Conservation (phyloP, 1,140 invertebrate species). For the Trichonephila clavipes region DNA sequence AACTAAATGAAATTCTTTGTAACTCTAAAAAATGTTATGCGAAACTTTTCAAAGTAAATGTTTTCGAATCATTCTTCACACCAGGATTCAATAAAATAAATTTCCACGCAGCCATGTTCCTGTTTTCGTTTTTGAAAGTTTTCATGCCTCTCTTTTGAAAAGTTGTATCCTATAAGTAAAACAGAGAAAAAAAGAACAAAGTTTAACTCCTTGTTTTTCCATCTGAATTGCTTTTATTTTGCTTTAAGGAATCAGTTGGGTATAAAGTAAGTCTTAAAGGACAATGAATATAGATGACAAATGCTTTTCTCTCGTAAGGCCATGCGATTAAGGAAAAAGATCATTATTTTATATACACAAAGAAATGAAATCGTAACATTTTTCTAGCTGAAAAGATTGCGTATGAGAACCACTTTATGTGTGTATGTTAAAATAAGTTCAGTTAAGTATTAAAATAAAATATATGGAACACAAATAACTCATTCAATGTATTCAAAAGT, state of each 20-base stretch:
- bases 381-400: too few relatives aligned
- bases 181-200: background rate
- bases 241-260: background rate
- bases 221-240: background rate
- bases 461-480: too few relatives aligned
- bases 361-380: too few relatives aligned
- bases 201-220: background rate
- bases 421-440: too few relatives aligned
- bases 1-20: slow-evolving; percentile 35
- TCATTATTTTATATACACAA: too few relatives aligned
- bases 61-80: slow-evolving; percentile 8
- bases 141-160: background rate
- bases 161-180: background rate
- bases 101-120: background rate
- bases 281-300: background rate
- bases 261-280: background rate
- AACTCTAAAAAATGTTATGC: background rate
- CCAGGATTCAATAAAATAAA: slow-evolving; percentile 34
- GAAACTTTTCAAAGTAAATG: background rate
- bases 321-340: too few relatives aligned
- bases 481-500: too few relatives aligned
- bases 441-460: too few relatives aligned
- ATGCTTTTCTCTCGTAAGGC: background rate
- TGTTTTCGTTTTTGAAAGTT: background rate
- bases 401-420: too few relatives aligned